These are phyloP conservation scores for Xestia ashworthii DNA, from an alignment of 2,888 invertebrate species.

Conservation along the genomic window DNA sequence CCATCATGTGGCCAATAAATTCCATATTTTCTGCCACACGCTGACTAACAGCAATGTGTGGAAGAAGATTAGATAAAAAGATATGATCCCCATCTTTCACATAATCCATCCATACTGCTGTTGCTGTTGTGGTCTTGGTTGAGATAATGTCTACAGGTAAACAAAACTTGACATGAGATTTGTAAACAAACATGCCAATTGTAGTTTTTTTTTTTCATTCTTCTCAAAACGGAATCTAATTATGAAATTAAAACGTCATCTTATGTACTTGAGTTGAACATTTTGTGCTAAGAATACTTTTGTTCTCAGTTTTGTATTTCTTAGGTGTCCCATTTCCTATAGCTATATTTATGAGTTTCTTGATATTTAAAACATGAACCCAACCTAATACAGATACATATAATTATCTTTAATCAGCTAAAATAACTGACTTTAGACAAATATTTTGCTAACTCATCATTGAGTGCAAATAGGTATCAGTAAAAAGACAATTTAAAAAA, in stretches of 20 bases:
- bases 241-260: background rate
- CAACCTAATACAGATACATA: background rate
- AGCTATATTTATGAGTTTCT: background rate
- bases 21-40: background rate
- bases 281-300: background rate
- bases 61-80: too few species aligned
- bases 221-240: background rate
- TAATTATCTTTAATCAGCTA: background rate
- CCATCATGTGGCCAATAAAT: background rate
- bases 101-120: background rate
- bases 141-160: constrained; percentile 30
- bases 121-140: background rate
- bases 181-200: background rate
- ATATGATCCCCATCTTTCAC: background rate
- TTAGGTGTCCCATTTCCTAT: background rate
- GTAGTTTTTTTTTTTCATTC: background rate
- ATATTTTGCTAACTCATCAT: too few species aligned
- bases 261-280: constrained; percentile 2
- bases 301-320: background rate
- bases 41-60: too few species aligned
- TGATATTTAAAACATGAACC: background rate
- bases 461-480: too few species aligned
- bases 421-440: too few species aligned
- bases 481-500: too few species aligned
- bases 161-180: constrained; percentile 5